phyloP scores from a whole-genome alignment of 2,113 vertebrate genomes.

The Pampusana beccarii region DNA sequence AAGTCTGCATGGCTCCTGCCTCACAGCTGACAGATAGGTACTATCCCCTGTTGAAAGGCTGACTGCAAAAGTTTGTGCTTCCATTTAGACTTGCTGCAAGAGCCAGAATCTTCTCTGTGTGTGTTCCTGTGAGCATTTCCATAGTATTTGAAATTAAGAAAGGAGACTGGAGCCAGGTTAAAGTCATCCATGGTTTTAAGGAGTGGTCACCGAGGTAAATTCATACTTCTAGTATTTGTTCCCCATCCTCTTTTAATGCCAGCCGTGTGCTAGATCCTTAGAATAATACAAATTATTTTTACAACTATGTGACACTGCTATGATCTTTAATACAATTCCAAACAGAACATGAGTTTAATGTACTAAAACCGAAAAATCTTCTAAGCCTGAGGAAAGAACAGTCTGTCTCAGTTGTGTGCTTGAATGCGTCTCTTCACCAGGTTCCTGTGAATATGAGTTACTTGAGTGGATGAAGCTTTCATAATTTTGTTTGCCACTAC shows the following conservation, averaged over 20 bases:
- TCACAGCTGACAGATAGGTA: not conserved
- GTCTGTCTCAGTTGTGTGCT: not conserved
- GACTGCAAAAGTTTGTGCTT: not conserved
- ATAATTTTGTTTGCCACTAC: not conserved
- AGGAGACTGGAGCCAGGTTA: not conserved
- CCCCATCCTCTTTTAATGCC: accelerated
- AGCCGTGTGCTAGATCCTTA: not conserved
- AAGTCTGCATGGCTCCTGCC: not conserved
- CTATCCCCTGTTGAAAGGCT: not conserved
- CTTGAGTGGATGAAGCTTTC: not conserved
- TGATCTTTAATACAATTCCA: not conserved
- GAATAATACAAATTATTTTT: not conserved
- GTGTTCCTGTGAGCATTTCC: not conserved
- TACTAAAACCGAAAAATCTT: not conserved
- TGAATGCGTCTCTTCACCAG: accelerated
- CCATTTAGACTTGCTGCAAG: not conserved
- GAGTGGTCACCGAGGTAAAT: not conserved
- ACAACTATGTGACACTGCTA: accelerated
- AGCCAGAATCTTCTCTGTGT: not conserved
- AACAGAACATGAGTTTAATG: not conserved
- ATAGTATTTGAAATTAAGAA: not conserved
- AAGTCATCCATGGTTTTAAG: not conserved
- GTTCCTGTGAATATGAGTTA: not conserved
- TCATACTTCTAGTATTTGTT: not conserved
- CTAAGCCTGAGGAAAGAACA: not conserved